Evolutionary conservation across 2,113 vertebrate species (phyloP).

Genomic region (Bombycilla garrulus): DNA sequence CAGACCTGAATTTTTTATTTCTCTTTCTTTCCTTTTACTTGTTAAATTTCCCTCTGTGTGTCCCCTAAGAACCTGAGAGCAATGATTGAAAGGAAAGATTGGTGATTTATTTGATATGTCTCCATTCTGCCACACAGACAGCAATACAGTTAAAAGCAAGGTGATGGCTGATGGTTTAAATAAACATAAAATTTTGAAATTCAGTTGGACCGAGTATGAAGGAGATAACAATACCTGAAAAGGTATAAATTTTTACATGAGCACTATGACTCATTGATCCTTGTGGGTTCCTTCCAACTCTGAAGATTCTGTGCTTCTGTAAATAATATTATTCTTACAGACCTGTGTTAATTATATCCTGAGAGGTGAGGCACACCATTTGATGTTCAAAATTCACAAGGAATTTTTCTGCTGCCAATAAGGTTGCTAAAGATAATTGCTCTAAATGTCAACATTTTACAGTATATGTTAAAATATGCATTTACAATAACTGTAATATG

Average conservation of each 20-base stretch:
- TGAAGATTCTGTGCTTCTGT: neutral
- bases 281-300: neutral
- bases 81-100: constrained; percentile 26
- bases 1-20: constrained; percentile 56
- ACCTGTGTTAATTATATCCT: neutral
- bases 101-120: constrained; percentile 44
- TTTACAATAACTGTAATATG: neutral
- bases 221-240: neutral
- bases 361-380: neutral
- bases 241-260: neutral
- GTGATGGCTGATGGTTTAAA: neutral
- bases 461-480: neutral
- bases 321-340: neutral
- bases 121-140: constrained; percentile 11
- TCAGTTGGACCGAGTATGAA: neutral
- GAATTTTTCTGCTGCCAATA: neutral
- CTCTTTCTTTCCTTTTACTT: constrained; percentile 24
- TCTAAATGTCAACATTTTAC: neutral
- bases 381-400: neutral
- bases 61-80: constrained; percentile 30
- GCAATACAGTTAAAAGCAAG: neutral
- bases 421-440: neutral
- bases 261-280: neutral
- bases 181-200: constrained; percentile 1
- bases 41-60: constrained; percentile 37